phyloP scores from a whole-genome alignment of 1,140 invertebrate genomes.

The Eumeta japonica region DNA sequence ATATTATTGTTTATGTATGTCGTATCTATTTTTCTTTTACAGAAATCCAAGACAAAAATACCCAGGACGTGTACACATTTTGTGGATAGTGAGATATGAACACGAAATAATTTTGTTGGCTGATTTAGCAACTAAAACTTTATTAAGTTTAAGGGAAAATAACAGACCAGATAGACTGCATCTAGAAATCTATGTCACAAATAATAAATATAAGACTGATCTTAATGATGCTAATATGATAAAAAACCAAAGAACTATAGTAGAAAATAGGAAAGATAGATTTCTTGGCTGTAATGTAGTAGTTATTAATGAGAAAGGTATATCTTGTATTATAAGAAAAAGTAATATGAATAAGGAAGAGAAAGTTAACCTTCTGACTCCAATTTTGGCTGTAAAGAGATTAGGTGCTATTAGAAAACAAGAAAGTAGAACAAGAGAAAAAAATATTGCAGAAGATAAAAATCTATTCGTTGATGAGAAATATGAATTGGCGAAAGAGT shows the following conservation, averaged over 20 bases:
- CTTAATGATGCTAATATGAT: conserved; percentile 12
- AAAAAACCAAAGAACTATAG: too few relatives aligned
- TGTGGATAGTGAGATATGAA: conserved; percentile 46
- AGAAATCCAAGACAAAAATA: conserved; percentile 31
- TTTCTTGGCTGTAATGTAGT: too few relatives aligned
- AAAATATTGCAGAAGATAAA: conserved; percentile 9
- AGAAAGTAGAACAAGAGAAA: too few relatives aligned
- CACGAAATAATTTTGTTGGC: conserved; percentile 36
- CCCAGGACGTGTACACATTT: conserved; percentile 37
- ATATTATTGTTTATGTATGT: conserved; percentile 6
- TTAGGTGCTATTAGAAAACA: too few relatives aligned
- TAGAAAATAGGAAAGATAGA: too few relatives aligned
- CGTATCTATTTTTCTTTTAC: conserved; percentile 10
- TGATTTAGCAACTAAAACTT: conserved; percentile 29
- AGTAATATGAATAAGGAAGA: conserved; percentile 21
- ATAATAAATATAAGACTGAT: conserved; percentile 15
- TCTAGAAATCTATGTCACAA: conserved; percentile 43
- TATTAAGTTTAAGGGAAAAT: conserved; percentile 28
- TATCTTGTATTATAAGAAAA: conserved; percentile 20
- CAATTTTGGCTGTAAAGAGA: too few relatives aligned
- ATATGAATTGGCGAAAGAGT: conserved; percentile 32
- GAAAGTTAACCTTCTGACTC: conserved; percentile 30
- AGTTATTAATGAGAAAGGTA: conserved; percentile 27
- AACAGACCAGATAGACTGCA: conserved; percentile 45
- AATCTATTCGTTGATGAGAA: conserved; percentile 13